Evolutionary conservation across 2,888 invertebrate species (phyloP).

Genomic region (Cenopis cana): DNA sequence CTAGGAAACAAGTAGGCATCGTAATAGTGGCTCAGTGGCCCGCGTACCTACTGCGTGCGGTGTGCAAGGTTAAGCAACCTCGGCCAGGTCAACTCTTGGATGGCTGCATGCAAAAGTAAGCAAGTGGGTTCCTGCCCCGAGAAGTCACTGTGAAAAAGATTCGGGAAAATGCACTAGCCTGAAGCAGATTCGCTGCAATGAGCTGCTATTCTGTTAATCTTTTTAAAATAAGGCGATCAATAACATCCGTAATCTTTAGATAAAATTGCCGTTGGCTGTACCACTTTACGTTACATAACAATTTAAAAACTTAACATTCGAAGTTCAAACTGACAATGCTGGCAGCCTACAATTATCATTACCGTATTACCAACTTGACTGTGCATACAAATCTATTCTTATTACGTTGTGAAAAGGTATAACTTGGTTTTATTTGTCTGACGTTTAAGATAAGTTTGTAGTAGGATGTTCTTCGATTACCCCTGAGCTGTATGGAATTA

Average conservation of each 20-base stretch:
- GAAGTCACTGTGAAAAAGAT: too few relatives aligned
- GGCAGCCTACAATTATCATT: conserved; percentile 38
- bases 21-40: background rate
- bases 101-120: too few relatives aligned
- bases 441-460: background rate
- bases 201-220: too few relatives aligned
- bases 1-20: conserved; percentile 23
- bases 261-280: conserved; percentile 18
- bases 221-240: background rate
- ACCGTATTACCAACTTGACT: conserved; percentile 13
- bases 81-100: too few relatives aligned
- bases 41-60: too few relatives aligned
- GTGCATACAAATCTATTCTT: background rate
- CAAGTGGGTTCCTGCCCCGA: too few relatives aligned
- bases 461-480: conserved; percentile 30
- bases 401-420: background rate
- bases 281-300: conserved; percentile 30
- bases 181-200: too few relatives aligned
- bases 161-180: too few relatives aligned
- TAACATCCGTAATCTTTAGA: conserved; percentile 3
- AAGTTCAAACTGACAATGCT: conserved; percentile 40
- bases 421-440: background rate
- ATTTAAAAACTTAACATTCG: conserved; percentile 44
- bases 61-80: too few relatives aligned
- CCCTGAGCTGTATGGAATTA: conserved; percentile 38